These are phyloP conservation scores for Merodon equestris DNA, from an alignment of 2,888 invertebrate species.

Conservation along the genomic window DNA sequence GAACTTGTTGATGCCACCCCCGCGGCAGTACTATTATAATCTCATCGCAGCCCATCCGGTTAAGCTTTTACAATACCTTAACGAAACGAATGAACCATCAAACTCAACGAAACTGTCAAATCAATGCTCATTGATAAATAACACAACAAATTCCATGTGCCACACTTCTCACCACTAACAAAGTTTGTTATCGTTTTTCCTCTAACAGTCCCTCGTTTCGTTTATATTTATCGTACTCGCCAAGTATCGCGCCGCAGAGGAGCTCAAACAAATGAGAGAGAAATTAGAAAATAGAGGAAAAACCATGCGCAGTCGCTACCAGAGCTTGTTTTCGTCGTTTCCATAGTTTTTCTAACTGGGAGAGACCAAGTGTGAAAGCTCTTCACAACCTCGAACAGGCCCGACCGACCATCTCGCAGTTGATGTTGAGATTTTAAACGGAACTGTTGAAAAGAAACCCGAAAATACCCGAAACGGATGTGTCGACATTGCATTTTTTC, in stretches of 20 bases:
- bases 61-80: conserved; percentile 44
- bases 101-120: conserved; percentile 60
- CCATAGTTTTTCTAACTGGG: conserved; percentile 49
- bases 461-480: conserved; percentile 64
- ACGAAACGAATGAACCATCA: conserved; percentile 22
- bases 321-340: conserved; percentile 34
- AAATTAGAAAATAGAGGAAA: neutral
- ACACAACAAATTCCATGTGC: conserved; percentile 61
- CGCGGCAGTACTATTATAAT: conserved; percentile 9
- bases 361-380: conserved; percentile 49
- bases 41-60: neutral
- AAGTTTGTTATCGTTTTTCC: conserved; percentile 45
- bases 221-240: no score
- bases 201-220: conserved; percentile 3
- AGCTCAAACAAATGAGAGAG: neutral
- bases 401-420: conserved; percentile 43
- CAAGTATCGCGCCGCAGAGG: neutral
- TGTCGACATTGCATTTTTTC: conserved; percentile 55
- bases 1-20: neutral
- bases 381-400: conserved; percentile 15
- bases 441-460: conserved; percentile 63
- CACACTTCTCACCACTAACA: conserved; percentile 53
- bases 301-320: conserved; percentile 36
- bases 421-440: conserved; percentile 67
- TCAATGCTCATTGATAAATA: conserved; percentile 65